A percentile compares a stretch with the other conserved stretches of the same genome.
Evolutionary conservation across 2,888 invertebrate species (phyloP).

Genomic region (Pheosia gnoma): DNA sequence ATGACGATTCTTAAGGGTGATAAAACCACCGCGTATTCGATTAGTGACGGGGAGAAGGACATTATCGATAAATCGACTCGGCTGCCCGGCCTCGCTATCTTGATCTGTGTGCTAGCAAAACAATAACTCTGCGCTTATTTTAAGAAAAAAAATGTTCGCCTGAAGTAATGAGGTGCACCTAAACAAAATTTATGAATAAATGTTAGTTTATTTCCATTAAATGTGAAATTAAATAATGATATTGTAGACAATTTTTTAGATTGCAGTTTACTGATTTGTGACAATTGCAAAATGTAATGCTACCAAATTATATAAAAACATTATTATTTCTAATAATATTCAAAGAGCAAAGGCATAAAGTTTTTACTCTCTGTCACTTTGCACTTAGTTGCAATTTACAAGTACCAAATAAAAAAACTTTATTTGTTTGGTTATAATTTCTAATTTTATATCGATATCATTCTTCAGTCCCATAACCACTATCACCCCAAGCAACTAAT

Average conservation of each 20-base stretch:
- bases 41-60: slow-evolving; percentile 75
- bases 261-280: too few species aligned
- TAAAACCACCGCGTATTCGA: slow-evolving; percentile 69
- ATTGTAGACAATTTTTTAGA: neutral
- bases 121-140: slow-evolving; percentile 62
- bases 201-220: neutral
- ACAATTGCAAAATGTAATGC: too few species aligned
- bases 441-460: too few species aligned
- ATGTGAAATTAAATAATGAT: neutral
- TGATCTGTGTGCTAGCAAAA: slow-evolving; percentile 63
- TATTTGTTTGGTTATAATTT: too few species aligned
- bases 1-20: slow-evolving; percentile 77
- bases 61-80: slow-evolving; percentile 76
- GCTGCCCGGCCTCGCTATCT: slow-evolving; percentile 65
- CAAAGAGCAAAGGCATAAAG: too few species aligned
- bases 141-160: slow-evolving; percentile 36
- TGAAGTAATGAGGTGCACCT: slow-evolving; percentile 29
- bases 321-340: too few species aligned
- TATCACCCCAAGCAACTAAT: too few species aligned
- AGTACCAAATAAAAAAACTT: too few species aligned
- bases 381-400: too few species aligned
- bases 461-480: too few species aligned
- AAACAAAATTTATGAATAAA: neutral
- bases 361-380: too few species aligned
- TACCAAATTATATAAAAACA: too few species aligned